phyloP scores from a whole-genome alignment of 2,797 vertebrate species.

The Coregonus suidteri region DNA sequence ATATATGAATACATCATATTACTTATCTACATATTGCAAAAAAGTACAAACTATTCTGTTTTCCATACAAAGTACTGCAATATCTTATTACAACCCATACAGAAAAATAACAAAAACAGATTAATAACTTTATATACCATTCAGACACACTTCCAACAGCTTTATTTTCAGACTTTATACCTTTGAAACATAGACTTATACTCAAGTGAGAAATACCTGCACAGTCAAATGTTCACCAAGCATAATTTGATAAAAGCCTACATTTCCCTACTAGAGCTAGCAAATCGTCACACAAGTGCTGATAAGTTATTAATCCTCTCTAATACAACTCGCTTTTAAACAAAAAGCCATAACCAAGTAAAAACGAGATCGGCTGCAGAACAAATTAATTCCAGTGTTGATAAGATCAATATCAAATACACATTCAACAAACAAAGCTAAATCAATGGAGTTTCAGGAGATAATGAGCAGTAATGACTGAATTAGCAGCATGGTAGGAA shows the following conservation, averaged over 20 bases:
- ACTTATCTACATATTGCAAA: constrained; percentile 88
- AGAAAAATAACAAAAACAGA: constrained; percentile 80
- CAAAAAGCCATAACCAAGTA: constrained; percentile 64
- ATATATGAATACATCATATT: constrained; percentile 81
- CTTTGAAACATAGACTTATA: constrained; percentile 75
- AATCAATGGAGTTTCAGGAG: constrained; percentile 58
- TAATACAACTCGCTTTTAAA: constrained; percentile 52
- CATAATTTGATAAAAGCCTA: constrained; percentile 59
- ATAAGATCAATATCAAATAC: constrained; percentile 68
- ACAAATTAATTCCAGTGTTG: constrained; percentile 63
- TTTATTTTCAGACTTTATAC: constrained; percentile 71
- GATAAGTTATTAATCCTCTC: constrained; percentile 61
- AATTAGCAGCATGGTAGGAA: constrained; percentile 70
- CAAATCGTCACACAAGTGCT: constrained; percentile 66
- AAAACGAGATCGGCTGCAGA: constrained; percentile 63
- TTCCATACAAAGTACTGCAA: constrained; percentile 83
- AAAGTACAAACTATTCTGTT: constrained; percentile 77
- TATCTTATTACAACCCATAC: constrained; percentile 84
- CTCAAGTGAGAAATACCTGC: constrained; percentile 65
- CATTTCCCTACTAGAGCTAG: constrained; percentile 57
- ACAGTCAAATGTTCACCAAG: constrained; percentile 75
- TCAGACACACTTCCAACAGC: constrained; percentile 66
- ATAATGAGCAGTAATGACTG: constrained; percentile 62
- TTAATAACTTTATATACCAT: constrained; percentile 68
- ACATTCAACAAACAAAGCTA: constrained; percentile 50